Percentiles rank a stretch among this genome's conserved stretches.
Evolutionary conservation across 2,888 invertebrate genomes (phyloP).

Genomic region (Craniophora ligustri): DNA sequence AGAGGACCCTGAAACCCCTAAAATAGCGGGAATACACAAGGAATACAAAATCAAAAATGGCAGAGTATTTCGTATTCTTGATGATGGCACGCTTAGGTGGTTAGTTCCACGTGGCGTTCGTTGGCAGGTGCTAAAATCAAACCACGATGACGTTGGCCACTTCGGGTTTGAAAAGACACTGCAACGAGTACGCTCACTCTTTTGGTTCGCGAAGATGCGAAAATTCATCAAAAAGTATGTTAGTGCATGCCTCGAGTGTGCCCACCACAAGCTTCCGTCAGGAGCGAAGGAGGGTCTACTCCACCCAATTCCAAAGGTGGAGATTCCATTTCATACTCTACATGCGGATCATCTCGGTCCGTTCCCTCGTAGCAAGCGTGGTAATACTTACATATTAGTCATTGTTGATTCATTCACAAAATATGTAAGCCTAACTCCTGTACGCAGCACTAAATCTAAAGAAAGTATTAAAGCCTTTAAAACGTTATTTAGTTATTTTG

Average conservation of each 20-base stretch:
- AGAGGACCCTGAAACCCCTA: conserved; percentile 10
- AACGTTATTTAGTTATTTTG: conserved; percentile 5
- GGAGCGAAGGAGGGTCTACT: not conserved
- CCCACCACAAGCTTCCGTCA: not conserved
- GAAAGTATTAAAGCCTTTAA: not conserved
- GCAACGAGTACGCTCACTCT: not conserved
- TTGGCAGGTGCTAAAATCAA: conserved; percentile 2
- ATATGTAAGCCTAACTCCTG: not conserved
- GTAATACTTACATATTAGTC: conserved; percentile 5
- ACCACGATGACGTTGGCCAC: conserved; percentile 14
- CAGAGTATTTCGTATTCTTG: conserved; percentile 18
- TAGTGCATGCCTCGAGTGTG: conserved; percentile 4
- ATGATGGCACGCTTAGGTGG: not conserved
- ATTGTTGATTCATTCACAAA: conserved; percentile 11
- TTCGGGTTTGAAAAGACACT: conserved; percentile 13
- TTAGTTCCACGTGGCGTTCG: conserved; percentile 2
- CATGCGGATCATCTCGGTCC: not conserved
- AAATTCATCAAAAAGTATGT: conserved; percentile 8
- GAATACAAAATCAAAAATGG: conserved; percentile 48
- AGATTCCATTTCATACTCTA: not conserved
- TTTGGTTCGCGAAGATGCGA: conserved; percentile 16
- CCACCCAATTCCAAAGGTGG: conserved; percentile 8
- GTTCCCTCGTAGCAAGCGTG: not conserved
- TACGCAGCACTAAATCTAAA: conserved; percentile 3
- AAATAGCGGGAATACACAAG: conserved; percentile 22